A percentile compares a stretch with the other conserved stretches of the same genome.
Evolutionary conservation across 2,113 vertebrate species (phyloP).

Genomic region (Hiodon alosoides): DNA sequence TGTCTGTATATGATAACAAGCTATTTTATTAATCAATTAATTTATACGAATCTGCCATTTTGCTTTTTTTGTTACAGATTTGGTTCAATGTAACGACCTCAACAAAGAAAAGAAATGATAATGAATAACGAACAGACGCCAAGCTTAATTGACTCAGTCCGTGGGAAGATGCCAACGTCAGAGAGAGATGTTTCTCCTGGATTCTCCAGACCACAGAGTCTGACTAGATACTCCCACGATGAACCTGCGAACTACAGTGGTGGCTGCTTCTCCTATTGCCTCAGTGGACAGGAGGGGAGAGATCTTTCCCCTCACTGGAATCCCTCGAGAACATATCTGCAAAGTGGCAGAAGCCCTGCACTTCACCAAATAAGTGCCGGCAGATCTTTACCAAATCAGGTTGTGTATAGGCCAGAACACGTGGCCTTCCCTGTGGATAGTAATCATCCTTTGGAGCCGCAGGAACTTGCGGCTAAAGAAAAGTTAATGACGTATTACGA

Average conservation of each 20-base stretch:
- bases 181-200: slow-evolving; percentile 46
- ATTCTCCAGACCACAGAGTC: slow-evolving; percentile 46
- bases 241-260: slow-evolving; percentile 62
- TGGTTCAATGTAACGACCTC: no score
- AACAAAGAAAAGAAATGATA: slow-evolving; percentile 27
- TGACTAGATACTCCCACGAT: slow-evolving; percentile 45
- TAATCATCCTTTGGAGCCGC: slow-evolving; percentile 35
- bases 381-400: slow-evolving; percentile 41
- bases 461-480: slow-evolving; percentile 47
- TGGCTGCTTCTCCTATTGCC: slow-evolving; percentile 66
- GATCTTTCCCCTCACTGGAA: slow-evolving; percentile 56
- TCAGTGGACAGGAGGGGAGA: slow-evolving; percentile 49
- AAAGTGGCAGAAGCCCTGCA: slow-evolving; percentile 44
- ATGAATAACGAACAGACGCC: slow-evolving; percentile 69
- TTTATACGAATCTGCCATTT: no score
- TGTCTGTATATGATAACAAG: no score
- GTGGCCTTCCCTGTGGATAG: slow-evolving; percentile 42
- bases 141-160: slow-evolving; percentile 55
- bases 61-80: no score
- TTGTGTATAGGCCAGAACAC: slow-evolving; percentile 56
- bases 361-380: slow-evolving; percentile 51
- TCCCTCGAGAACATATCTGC: slow-evolving; percentile 37
- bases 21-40: no score
- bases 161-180: slow-evolving; percentile 66
- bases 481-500: slow-evolving; percentile 46